A percentile compares a stretch with the other conserved stretches of the same genome.
Conservation (phyloP, 1,140 invertebrate species). For the Bathynomus jamesi region DNA sequence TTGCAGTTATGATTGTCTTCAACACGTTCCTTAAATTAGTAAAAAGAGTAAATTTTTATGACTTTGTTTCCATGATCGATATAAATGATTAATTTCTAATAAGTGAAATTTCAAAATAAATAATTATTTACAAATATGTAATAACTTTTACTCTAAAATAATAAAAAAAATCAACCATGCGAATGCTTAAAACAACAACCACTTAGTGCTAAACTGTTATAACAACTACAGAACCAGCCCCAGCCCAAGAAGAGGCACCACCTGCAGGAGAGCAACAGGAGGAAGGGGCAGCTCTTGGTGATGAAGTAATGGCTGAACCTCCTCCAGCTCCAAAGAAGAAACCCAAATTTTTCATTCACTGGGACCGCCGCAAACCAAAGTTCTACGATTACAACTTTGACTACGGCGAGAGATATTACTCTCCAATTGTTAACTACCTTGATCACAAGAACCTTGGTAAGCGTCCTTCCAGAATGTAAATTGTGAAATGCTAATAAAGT, state of each 20-base stretch:
- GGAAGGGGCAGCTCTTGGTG: neutral
- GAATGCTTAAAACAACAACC: neutral
- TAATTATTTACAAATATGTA: too few relatives aligned
- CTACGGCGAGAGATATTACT: slow-evolving; percentile 35
- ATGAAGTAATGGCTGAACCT: slow-evolving; percentile 14
- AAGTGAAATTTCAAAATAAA: too few relatives aligned
- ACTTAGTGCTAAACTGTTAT: neutral
- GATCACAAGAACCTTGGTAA: slow-evolving; percentile 24
- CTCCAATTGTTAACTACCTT: slow-evolving; percentile 31
- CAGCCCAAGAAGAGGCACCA: slow-evolving; percentile 10
- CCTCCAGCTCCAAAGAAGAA: slow-evolving; percentile 35
- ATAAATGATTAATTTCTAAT: too few relatives aligned
- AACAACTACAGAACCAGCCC: slow-evolving; percentile 4
- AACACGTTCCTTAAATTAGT: too few relatives aligned
- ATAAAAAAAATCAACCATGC: too few relatives aligned
- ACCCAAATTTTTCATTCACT: slow-evolving; percentile 37
- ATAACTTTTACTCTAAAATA: too few relatives aligned
- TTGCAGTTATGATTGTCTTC: too few relatives aligned
- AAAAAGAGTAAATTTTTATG: too few relatives aligned
- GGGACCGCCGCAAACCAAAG: slow-evolving; percentile 31
- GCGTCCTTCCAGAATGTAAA: too few relatives aligned
- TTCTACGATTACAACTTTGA: slow-evolving; percentile 38
- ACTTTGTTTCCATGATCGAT: too few relatives aligned
- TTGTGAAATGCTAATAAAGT: too few relatives aligned
- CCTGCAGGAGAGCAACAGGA: slow-evolving; percentile 10